Evolutionary conservation across 2,888 invertebrate species (phyloP), one percentile per base, ranked within the genome.

Genomic region (Chironomus riparius): DNA sequence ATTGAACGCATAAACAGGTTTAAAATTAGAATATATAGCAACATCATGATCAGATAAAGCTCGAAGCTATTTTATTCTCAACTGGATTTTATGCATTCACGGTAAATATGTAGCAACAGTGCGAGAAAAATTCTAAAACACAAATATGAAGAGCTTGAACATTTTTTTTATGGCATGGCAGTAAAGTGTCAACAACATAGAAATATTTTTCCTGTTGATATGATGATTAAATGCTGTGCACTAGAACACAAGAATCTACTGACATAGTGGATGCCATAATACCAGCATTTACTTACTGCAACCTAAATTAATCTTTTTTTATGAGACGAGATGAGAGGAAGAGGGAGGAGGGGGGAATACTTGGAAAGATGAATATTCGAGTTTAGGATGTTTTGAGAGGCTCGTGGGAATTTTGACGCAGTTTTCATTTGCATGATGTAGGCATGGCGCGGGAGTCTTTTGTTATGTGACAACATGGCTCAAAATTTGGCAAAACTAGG

Each of bases 1-100:
- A 65, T 65, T 65, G 65, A 65, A 65, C 65, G 24, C 65, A 65
- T 65, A 65, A 65, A 65, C 22, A 65, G 65, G 65, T 65, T 28
- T 65, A 18, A 21, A 56, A 56, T 56, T 56, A 56, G 56, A 56
- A 56, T 56, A 56, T 56, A 18, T 18, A 56, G 18, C 56, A 56
- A 15, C 18, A 56, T 56, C 56, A 56, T 56, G 56, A 56, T 56
- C 56, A 56, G 56, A 56, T 56, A 56, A 18, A 56, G 56, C 56
- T 56, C 7, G 56, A 56, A 56, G 56, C 56, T 18, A 56, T 56
- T 56, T 56, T 56, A 24, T 5, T 28, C 3, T 28, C 3, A 28
- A 28, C 28, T 28, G 28, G 5, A 28, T 28, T 28, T 28, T 18
- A 56, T 56, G 18, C 15, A 56, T 56, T 56, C 15, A 18, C 18